Evolutionary conservation across 2,113 vertebrate species (phyloP).

Genomic region (Grantiella picta): DNA sequence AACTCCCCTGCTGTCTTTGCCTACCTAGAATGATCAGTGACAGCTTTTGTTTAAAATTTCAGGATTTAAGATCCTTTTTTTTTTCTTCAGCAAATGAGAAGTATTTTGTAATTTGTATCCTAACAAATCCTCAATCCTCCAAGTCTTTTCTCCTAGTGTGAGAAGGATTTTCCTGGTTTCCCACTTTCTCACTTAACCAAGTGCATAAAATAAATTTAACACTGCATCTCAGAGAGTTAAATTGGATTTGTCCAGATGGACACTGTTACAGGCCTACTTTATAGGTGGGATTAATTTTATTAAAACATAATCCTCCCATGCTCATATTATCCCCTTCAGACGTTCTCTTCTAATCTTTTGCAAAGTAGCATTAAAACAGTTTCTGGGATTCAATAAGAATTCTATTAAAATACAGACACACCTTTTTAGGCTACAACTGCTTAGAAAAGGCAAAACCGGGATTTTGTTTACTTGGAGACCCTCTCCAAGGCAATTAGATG

Average conservation of each 20-base stretch:
- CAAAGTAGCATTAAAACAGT: slow-evolving; percentile 39
- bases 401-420: not conserved
- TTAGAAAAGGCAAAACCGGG: not conserved
- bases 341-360: slow-evolving; percentile 49
- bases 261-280: slow-evolving; percentile 2
- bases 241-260: slow-evolving; percentile 44
- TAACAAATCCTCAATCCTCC: not conserved
- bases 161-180: not conserved
- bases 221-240: slow-evolving; percentile 1
- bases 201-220: not conserved
- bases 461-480: not conserved
- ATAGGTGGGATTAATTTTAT: slow-evolving; percentile 49
- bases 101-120: not conserved
- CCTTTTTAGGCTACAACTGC: not conserved
- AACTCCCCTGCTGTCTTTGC: not conserved
- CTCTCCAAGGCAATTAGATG: not conserved
- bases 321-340: slow-evolving; percentile 38
- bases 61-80: not conserved
- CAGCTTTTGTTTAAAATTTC: not conserved
- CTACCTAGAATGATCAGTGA: not conserved
- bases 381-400: slow-evolving; percentile 30
- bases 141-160: not conserved
- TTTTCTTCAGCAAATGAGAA: not conserved
- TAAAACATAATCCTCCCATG: slow-evolving; percentile 43
- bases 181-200: not conserved